A percentile compares a stretch with the other conserved stretches of the same genome.
Evolutionary conservation across 2,113 vertebrate species (phyloP).

Genomic region (Odobenus rosmarus): DNA sequence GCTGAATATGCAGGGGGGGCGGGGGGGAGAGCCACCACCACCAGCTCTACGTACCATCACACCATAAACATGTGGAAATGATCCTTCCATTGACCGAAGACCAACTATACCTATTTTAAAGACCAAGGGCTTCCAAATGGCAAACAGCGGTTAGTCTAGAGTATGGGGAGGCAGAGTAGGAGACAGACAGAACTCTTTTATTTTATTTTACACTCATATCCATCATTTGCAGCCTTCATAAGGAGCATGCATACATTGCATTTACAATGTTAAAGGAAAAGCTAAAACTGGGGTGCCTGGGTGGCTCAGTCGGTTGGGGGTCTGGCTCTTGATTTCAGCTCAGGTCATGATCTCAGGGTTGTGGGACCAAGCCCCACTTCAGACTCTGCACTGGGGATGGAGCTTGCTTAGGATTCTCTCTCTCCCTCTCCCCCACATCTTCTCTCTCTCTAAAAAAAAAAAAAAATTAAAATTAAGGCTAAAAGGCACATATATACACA

Average conservation of each 20-base stretch:
- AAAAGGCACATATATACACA: neutral
- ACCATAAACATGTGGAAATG: neutral
- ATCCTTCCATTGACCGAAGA: neutral
- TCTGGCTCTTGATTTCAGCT: neutral
- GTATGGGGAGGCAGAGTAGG: neutral
- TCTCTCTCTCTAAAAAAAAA: neutral
- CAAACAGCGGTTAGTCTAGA: neutral
- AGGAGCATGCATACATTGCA: neutral
- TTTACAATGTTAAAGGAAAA: neutral
- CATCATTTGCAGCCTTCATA: neutral
- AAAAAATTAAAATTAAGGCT: neutral
- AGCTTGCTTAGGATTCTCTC: neutral
- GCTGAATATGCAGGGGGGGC: rapidly evolving
- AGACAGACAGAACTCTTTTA: neutral
- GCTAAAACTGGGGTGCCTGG: neutral
- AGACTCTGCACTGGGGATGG: neutral
- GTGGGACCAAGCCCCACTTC: neutral
- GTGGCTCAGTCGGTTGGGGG: neutral
- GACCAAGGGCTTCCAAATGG: neutral
- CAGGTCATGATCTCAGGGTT: neutral
- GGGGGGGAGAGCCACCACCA: rapidly evolving
- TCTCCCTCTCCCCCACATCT: neutral
- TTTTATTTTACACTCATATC: neutral
- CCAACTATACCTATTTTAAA: neutral
- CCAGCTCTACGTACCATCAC: rapidly evolving